Evolutionary conservation across 2,888 invertebrate genomes (phyloP).

Genomic region (Dioctria linearis): DNA sequence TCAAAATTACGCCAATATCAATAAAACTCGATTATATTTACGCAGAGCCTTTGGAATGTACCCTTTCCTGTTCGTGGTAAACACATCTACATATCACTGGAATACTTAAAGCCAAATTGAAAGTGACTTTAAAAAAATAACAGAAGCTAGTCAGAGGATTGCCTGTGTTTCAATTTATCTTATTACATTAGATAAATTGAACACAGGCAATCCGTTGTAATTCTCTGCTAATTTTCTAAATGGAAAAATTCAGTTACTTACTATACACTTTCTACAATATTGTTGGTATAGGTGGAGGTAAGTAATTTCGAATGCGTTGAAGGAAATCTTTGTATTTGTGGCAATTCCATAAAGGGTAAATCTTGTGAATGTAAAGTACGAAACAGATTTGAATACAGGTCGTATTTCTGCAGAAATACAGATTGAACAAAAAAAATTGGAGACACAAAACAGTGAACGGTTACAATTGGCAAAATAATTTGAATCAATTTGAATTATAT

Average conservation of each 20-base stretch:
- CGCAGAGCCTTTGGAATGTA: constrained; percentile 1
- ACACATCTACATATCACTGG: constrained; percentile 19
- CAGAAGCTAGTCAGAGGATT: not conserved
- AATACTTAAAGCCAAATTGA: not conserved
- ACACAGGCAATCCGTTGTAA: constrained; percentile 44
- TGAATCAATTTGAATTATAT: no score
- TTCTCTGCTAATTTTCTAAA: constrained; percentile 43
- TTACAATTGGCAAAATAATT: no score
- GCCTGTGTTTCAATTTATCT: no score
- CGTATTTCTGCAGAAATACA: no score
- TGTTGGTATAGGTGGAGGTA: constrained; percentile 14
- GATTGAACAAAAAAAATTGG: no score
- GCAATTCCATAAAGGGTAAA: no score
- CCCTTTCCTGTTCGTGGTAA: constrained; percentile 44
- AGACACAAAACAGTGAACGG: no score
- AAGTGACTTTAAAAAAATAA: constrained; percentile 3
- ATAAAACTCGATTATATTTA: constrained; percentile 40
- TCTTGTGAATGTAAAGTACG: no score
- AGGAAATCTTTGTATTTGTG: no score
- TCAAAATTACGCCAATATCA: constrained; percentile 48
- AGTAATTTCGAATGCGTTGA: not conserved
- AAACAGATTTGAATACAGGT: no score
- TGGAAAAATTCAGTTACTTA: constrained; percentile 34
- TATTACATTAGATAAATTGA: constrained; percentile 17
- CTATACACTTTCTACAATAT: not conserved